Conservation (phyloP, 2,888 invertebrate species). For the Leucoma salicis region DNA sequence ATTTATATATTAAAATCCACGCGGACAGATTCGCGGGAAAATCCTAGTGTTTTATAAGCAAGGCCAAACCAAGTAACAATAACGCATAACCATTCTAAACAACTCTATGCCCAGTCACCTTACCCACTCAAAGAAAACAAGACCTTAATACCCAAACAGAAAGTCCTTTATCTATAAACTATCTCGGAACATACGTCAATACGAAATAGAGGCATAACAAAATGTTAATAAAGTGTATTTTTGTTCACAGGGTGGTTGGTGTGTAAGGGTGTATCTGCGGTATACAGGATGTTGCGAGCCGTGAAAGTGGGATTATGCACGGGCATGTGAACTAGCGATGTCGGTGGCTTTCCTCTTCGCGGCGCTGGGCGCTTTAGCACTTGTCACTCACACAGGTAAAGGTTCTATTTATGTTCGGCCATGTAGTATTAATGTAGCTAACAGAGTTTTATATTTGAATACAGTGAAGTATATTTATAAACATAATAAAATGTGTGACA, state of each 20-base stretch:
- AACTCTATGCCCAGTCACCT: too few species aligned
- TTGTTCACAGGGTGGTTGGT: slow-evolving; percentile 52
- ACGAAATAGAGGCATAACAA: slow-evolving; percentile 9
- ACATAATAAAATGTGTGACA: too few species aligned
- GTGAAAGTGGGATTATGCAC: slow-evolving; percentile 61
- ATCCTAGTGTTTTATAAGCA: too few species aligned
- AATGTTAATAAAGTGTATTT: slow-evolving; percentile 36
- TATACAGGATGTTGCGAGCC: slow-evolving; percentile 46
- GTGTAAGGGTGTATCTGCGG: slow-evolving; percentile 35
- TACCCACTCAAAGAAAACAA: too few species aligned
- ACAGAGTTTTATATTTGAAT: background rate
- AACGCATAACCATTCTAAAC: too few species aligned
- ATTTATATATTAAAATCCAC: too few species aligned
- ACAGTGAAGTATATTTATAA: background rate
- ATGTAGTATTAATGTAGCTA: slow-evolving; percentile 7
- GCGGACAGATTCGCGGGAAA: too few species aligned
- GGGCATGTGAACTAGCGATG: slow-evolving; percentile 64
- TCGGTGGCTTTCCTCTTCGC: slow-evolving; percentile 60
- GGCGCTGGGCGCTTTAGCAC: slow-evolving; percentile 63
- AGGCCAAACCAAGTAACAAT: too few species aligned
- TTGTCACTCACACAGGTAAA: slow-evolving; percentile 69
- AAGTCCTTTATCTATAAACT: background rate
- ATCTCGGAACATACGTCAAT: background rate
- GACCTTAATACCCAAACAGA: too few species aligned
- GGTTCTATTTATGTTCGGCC: slow-evolving; percentile 28